These are phyloP conservation scores for Sparus aurata DNA, from an alignment of 2,797 vertebrate species.

Conservation along the genomic window DNA sequence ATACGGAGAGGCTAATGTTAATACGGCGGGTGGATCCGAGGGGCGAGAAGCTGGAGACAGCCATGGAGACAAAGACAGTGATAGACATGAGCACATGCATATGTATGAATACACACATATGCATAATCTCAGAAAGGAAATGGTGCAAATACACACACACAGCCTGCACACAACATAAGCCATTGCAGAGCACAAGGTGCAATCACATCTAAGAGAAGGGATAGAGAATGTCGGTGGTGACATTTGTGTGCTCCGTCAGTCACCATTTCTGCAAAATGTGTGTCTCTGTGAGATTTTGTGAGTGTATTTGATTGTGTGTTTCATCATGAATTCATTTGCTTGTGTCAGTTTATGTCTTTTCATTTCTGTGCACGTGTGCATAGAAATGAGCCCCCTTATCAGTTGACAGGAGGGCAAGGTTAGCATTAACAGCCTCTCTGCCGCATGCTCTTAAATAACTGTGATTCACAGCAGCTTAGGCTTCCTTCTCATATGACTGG, in stretches of 20 bases:
- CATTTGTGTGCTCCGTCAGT: constrained; percentile 56
- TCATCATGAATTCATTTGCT: constrained; percentile 13
- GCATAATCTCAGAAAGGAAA: constrained; percentile 76
- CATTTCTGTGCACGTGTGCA: constrained; percentile 19
- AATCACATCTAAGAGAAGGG: constrained; percentile 48
- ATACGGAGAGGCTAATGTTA: constrained; percentile 66
- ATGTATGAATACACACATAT: constrained; percentile 83
- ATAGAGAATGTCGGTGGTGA: constrained; percentile 46
- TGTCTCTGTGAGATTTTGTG: constrained; percentile 37
- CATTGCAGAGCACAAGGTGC: constrained; percentile 38
- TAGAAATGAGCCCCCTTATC: constrained; percentile 41
- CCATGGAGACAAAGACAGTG: constrained; percentile 72
- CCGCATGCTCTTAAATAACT: constrained; percentile 45
- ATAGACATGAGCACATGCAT: constrained; percentile 75
- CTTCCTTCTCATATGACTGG: constrained; percentile 23
- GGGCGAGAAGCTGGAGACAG: constrained; percentile 63
- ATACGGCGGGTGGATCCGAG: constrained; percentile 64
- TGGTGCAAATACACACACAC: constrained; percentile 49
- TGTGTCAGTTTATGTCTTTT: constrained; percentile 31
- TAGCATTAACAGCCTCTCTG: constrained; percentile 42
- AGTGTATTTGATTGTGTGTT: constrained; percentile 14
- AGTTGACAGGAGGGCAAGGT: constrained; percentile 39
- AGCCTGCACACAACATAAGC: constrained; percentile 45
- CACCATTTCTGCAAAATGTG: constrained; percentile 28
- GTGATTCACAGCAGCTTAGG: constrained; percentile 47